Base-by-base conservation (phyloP, 2,888 invertebrate species). In the Diarsia dahlii region DNA sequence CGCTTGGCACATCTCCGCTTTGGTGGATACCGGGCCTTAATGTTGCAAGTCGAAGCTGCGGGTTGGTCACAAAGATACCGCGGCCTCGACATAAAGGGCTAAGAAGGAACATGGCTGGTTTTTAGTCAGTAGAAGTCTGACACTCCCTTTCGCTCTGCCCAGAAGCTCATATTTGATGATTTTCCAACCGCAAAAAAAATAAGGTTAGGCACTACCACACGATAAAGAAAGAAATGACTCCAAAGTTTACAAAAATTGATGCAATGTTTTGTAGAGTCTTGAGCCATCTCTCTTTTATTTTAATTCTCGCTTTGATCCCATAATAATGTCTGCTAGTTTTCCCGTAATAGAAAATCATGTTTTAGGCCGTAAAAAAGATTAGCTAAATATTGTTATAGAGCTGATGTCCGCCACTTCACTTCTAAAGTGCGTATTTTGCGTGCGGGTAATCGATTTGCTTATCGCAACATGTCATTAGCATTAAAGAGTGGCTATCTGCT, bases 381-480 rank as follows among this genome's bases (percentile, higher is more conserved):
- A 28, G 58, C 15, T 8, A 28, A 28, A 15, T 28, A 28, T 58
- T 58, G 58, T 23, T 50, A 48, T 48, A 0, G 46, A 48, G 46
- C 3, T 18, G 18, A 18, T 60, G 18, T 28, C 58, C 28, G 9
- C 20, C 18, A 39, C 39, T 20, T 12, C 62, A 34, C 2, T 20
- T 34, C 39, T 12, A 15, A 8, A 34, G 18, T 18, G n/a, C 9
- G 56, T 56, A 56, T 56, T 6, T 23, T 58, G 28, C 58, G 15
- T 58, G 39, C 62, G 39, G 58, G 12, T 39, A 62, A 52, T 63
- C 2, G 20, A 48, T 63, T 54, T 18, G 3, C 10, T 54, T 48
- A 74, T 63, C 62, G 13, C 52, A 70, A 9, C 18, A 15, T 48
- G 46, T 56, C 23, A 71, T 48, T 48, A 48, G 48, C 71, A 71